Evolutionary conservation across 2,797 vertebrate species (phyloP), one percentile per base, ranked within the genome.

Genomic region (Onychomys torridus): DNA sequence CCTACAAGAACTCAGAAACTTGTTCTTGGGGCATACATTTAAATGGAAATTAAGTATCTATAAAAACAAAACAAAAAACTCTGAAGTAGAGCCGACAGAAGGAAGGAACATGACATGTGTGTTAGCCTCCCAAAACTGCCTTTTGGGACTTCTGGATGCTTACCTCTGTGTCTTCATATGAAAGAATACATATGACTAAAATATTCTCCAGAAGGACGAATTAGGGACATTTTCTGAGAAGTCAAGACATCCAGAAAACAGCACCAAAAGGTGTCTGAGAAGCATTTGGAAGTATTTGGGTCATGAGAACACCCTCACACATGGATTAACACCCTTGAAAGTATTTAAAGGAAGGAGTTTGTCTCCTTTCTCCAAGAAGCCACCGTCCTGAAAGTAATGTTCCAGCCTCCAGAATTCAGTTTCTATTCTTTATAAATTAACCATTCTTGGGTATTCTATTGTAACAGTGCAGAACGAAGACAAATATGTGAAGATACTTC

Each of bases 151-250:
- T 46, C 59, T 43, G 19, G 57, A 55, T 14, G 57, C 16, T 17
- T n/a, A 34, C 9, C 34, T 27, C 2, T 5, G 16, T 37, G 4
- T 65, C 25, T 55, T 2, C 19, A 23, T 3, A 14, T 4, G 7
- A 29, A 29, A 37, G 10, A 25, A 21, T 37, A 37, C 6, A 12
- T 52, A 57, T 1, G 23, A 55, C 63, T 34, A 85, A 63, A 85
- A 6, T 9, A 34, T 67, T 90, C 65, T 17, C 32, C 75, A 57
- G 19, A 37, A 86, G 73, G 59, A 57, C 14, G 37, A 67, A 46
- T 49, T 27, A 69, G 29, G 43, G 25, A 14, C 19, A 32, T 37
- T 90, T 21, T 61, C 43, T 73, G 69, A 83, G 34, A 95, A 78
- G 52, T 2, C 29, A 61, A 5, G 4, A 69, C 12, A n/a, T 2